A percentile compares a stretch with the other conserved stretches of the same genome.
These are phyloP conservation scores for Amphibalanus amphitrite DNA, from an alignment of 1,140 invertebrate genomes.

Conservation along the genomic window DNA sequence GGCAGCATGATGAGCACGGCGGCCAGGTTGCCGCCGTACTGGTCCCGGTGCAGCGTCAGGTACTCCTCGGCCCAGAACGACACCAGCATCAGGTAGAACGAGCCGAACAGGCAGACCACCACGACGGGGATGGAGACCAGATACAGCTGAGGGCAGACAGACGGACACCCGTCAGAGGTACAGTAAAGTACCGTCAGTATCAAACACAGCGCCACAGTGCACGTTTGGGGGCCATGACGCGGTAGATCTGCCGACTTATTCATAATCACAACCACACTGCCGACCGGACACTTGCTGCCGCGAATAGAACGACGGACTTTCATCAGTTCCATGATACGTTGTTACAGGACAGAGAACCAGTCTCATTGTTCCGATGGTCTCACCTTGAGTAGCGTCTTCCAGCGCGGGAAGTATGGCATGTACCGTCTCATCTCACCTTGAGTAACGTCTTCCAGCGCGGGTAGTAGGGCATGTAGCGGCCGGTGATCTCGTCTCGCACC, in stretches of 20 bases:
- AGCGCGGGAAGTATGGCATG: conserved; percentile 38
- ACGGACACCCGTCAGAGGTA: conserved; percentile 12
- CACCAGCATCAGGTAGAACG: conserved; percentile 47
- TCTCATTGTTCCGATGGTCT: background rate
- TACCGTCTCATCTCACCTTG: conserved; percentile 35
- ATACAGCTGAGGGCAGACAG: conserved; percentile 40
- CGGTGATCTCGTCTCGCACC: conserved; percentile 41
- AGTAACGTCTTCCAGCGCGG: conserved; percentile 42
- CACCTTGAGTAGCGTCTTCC: conserved; percentile 40
- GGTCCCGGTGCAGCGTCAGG: conserved; percentile 22
- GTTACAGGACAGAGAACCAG: too few species aligned
- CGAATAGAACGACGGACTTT: too few species aligned
- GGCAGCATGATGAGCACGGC: conserved; percentile 39
- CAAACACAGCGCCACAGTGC: too few species aligned
- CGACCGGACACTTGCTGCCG: too few species aligned
- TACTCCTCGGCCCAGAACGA: conserved; percentile 53
- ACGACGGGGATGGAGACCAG: conserved; percentile 52
- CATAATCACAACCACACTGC: too few species aligned
- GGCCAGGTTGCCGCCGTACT: conserved; percentile 19
- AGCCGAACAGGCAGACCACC: conserved; percentile 40
- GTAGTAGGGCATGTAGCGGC: conserved; percentile 37
- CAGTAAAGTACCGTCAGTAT: background rate
- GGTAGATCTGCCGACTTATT: too few species aligned
- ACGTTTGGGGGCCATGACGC: too few species aligned
- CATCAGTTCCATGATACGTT: too few species aligned